A percentile compares a stretch with the other conserved stretches of the same genome.
phyloP scores from a whole-genome alignment of 2,113 vertebrate genomes.

The Syngnathoides biaculeatus region DNA sequence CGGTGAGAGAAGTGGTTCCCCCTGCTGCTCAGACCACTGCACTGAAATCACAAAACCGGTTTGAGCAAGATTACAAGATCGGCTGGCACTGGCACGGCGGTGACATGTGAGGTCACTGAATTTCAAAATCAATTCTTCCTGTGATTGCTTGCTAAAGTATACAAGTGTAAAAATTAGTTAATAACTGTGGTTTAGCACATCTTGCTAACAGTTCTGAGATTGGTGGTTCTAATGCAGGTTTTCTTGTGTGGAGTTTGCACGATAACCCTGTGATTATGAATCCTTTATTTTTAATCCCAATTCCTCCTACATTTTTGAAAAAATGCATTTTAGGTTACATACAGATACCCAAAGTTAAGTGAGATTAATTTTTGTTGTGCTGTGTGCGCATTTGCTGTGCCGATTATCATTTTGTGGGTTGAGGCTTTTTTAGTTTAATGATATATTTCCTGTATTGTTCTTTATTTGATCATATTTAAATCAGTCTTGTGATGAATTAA shows the following conservation, averaged over 20 bases:
- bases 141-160: not conserved
- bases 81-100: not conserved
- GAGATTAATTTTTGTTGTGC: too few species aligned
- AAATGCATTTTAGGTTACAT: not conserved
- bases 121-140: not conserved
- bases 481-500: too few species aligned
- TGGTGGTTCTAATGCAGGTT: not conserved
- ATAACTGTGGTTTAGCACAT: not conserved
- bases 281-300: too few species aligned
- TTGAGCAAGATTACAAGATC: not conserved
- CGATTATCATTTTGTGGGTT: too few species aligned
- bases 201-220: not conserved
- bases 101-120: not conserved
- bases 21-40: constrained; percentile 36
- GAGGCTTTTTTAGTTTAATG: too few species aligned
- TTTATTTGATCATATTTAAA: too few species aligned
- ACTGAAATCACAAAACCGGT: too few species aligned
- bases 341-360: too few species aligned
- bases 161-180: not conserved
- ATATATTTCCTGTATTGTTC: too few species aligned
- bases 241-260: not conserved
- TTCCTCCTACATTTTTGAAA: not conserved
- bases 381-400: too few species aligned
- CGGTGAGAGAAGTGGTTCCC: constrained; percentile 37
- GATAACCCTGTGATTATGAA: not conserved